Conservation (phyloP, 2,113 vertebrate genomes). For the Cranoglanis bouderius region DNA sequence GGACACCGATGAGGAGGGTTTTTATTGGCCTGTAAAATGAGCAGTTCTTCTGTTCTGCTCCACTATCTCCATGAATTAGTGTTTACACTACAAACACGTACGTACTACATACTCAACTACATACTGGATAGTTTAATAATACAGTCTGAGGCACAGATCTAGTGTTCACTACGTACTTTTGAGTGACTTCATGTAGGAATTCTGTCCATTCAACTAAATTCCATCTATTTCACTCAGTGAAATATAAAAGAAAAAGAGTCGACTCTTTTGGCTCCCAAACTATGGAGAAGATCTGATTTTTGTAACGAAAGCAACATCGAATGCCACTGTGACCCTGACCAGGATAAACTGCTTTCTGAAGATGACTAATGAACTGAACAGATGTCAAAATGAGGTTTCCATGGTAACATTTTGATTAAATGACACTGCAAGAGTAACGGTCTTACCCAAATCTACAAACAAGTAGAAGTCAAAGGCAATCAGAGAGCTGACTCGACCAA, state of each 20-base stretch:
- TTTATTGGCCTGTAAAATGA: neutral
- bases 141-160: neutral
- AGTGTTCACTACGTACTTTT: neutral
- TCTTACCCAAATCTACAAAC: neutral
- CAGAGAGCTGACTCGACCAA: neutral
- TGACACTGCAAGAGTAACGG: neutral
- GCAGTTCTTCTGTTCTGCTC: neutral
- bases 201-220: neutral
- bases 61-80: neutral
- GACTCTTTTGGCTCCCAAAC: neutral
- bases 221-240: too few species aligned
- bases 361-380: neutral
- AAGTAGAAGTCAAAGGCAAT: neutral
- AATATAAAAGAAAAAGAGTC: too few species aligned
- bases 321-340: neutral
- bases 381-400: neutral
- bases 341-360: neutral
- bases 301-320: neutral
- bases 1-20: neutral
- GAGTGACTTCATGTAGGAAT: neutral
- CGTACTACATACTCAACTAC: neutral
- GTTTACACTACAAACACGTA: neutral
- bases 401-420: neutral
- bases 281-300: neutral
- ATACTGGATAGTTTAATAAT: neutral